Evolutionary conservation across 2,888 invertebrate genomes (phyloP).

Genomic region (Petrolisthes cinctipes): DNA sequence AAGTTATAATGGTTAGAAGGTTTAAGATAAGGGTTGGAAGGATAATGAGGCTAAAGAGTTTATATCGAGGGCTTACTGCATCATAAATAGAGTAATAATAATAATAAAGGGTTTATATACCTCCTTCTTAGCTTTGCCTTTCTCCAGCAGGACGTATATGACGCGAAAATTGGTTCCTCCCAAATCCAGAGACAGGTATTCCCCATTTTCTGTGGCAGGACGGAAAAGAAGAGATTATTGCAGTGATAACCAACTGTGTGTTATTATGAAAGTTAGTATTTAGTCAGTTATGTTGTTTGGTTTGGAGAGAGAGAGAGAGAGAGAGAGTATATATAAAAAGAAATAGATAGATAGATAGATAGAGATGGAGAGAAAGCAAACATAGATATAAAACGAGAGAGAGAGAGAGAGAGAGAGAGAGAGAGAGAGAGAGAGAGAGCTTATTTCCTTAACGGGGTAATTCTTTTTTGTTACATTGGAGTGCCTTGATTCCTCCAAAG

Average conservation of each 20-base stretch:
- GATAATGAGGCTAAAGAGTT: too few relatives aligned
- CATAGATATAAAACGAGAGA: not conserved
- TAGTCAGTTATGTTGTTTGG: not conserved
- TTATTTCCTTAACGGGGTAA: too few relatives aligned
- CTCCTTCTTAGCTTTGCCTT: constrained; percentile 74
- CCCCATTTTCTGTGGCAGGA: constrained; percentile 76
- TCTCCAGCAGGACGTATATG: constrained; percentile 76
- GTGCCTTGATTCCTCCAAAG: too few relatives aligned
- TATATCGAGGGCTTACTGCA: not conserved
- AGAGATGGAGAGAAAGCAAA: not conserved
- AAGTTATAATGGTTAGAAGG: not conserved
- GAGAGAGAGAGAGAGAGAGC: too few relatives aligned
- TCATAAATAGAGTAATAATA: not conserved
- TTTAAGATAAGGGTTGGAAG: not conserved
- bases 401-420: too few relatives aligned
- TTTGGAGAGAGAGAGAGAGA: too few relatives aligned
- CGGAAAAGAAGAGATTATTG: not conserved
- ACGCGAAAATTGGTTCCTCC: constrained; percentile 87
- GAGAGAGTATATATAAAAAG: too few relatives aligned
- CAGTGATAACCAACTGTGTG: not conserved
- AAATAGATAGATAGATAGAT: too few relatives aligned
- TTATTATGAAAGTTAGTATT: not conserved
- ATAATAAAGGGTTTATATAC: constrained; percentile 67
- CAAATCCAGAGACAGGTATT: constrained; percentile 82
- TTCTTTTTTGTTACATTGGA: too few relatives aligned